Evolutionary conservation across 1,140 invertebrate genomes (phyloP), one percentile per base, ranked within the genome.

Genomic region (Drosophila triauraria): DNA sequence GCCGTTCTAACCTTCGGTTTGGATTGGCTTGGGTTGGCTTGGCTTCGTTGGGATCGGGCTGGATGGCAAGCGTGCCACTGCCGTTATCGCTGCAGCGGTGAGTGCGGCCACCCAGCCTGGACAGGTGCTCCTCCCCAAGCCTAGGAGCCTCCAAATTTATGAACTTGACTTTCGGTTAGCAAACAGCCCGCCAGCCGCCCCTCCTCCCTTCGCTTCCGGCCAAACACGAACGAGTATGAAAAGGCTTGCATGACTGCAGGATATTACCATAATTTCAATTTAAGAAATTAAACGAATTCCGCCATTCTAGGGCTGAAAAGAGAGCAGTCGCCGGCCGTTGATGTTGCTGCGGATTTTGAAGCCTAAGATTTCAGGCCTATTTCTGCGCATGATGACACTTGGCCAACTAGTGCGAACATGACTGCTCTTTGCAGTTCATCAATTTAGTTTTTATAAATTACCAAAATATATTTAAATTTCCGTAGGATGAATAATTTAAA

Each of bases 201-300:
- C n/a, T 25, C 7, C 32, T 8, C 38, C 35, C 59, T 65, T 53
- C 25, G 48, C 43, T 60, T 58, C 51, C 56, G 74, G 79, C 72
- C 75, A 84, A 56, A 72, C 85, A 88, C 81, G 85, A 84, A 81
- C 48, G 62, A 53, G 78, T 47, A 69, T 65, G 78, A 75, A 79
- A 90, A 75, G 78, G 81, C 60, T 90, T 84, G 85, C 85, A 85
- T 90, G 85, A 79, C 85, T 90, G 70, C 78, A 74, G 85, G 85
- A 90, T 79, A 90, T 90, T 90, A 90, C 85, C 85, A 90, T 90
- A 90, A 90, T 90, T 90, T 91, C 85, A 90, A 90, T 90, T 90
- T 90, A 90, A 90, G 78, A 90, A 85, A 90, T 85, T 90, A 85
- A 90, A 90, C 67, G 85, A 90, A 82, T 90, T 90, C 69, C 65